phyloP scores from a whole-genome alignment of 37 sponge, comb jelly and placozoan genomes.

The Haliclona indistincta region DNA sequence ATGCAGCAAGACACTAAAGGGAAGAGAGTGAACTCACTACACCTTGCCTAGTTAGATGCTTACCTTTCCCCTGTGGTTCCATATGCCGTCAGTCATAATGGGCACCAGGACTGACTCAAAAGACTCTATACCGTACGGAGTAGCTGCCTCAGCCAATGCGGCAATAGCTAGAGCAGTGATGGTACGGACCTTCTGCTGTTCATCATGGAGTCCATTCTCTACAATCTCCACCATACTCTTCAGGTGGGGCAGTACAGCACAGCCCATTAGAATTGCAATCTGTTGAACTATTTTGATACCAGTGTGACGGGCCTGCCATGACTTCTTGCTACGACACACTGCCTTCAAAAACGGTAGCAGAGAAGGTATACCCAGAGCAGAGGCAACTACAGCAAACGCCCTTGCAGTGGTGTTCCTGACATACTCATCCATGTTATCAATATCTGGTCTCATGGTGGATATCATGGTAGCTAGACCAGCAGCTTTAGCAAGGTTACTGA shows the following conservation, averaged over 20 bases:
- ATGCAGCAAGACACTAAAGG: conserved; percentile 93
- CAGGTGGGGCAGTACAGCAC: conserved; percentile 97
- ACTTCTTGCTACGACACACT: conserved; percentile 97
- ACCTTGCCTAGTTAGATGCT: neutral
- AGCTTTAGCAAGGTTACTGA: conserved; percentile 99
- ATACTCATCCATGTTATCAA: conserved; percentile 99
- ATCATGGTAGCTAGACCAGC: conserved; percentile 99
- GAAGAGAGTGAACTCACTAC: neutral
- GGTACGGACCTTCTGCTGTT: conserved; percentile 99
- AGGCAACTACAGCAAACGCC: conserved; percentile 99
- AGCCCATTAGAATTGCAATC: conserved; percentile 99
- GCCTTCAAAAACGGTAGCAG: conserved; percentile 99
- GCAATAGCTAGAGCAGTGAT: conserved; percentile 98
- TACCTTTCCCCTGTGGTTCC: conserved; percentile 74
- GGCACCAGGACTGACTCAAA: conserved; percentile 98
- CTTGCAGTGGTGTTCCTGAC: conserved; percentile 98
- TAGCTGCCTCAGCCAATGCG: conserved; percentile 99
- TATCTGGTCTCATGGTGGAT: conserved; percentile 99
- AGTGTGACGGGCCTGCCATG: conserved; percentile 98
- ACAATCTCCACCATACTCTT: conserved; percentile 96
- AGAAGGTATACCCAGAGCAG: conserved; percentile 99
- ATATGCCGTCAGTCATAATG: conserved; percentile 97
- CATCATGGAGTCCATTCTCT: conserved; percentile 95
- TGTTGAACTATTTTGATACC: conserved; percentile 99
- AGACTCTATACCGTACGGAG: conserved; percentile 98